Percentiles rank a stretch among this genome's conserved stretches.
These are phyloP conservation scores for Craniophora ligustri DNA, from an alignment of 2,888 invertebrate genomes.

Conservation along the genomic window DNA sequence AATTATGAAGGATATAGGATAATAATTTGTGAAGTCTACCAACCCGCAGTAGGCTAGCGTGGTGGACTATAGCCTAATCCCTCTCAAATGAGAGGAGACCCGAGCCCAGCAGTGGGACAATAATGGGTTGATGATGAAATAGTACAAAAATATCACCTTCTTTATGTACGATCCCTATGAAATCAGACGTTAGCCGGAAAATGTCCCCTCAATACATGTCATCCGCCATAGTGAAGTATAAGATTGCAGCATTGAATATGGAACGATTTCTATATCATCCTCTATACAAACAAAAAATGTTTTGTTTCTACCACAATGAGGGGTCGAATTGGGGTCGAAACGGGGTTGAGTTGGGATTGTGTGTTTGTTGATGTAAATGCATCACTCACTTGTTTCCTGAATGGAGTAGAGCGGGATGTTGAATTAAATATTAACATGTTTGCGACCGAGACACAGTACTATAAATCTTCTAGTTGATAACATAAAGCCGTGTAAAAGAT, in stretches of 20 bases:
- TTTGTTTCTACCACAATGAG: slow-evolving; percentile 2
- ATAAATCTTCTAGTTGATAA: too few species aligned
- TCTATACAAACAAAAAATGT: neutral
- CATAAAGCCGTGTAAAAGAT: too few species aligned
- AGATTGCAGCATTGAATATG: slow-evolving; percentile 37
- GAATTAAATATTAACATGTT: neutral
- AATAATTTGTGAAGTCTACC: too few species aligned
- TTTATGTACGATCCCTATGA: slow-evolving; percentile 1
- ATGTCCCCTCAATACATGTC: slow-evolving; percentile 13
- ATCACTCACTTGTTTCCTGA: neutral
- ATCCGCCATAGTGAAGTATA: slow-evolving; percentile 1
- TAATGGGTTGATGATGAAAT: too few species aligned
- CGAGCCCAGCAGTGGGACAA: too few species aligned
- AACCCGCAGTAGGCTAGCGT: too few species aligned
- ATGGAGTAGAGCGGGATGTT: neutral
- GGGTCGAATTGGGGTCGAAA: neutral
- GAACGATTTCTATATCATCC: slow-evolving; percentile 12
- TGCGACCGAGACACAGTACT: neutral
- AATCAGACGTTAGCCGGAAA: slow-evolving; percentile 15
- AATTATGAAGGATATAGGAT: too few species aligned
- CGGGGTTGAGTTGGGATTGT: neutral
- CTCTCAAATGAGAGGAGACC: too few species aligned
- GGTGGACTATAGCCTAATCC: too few species aligned
- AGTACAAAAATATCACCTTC: too few species aligned
- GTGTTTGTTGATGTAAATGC: neutral